These are phyloP conservation scores for Halcyon smyrnensis DNA, from an alignment of 2,797 vertebrate genomes.

Conservation along the genomic window DNA sequence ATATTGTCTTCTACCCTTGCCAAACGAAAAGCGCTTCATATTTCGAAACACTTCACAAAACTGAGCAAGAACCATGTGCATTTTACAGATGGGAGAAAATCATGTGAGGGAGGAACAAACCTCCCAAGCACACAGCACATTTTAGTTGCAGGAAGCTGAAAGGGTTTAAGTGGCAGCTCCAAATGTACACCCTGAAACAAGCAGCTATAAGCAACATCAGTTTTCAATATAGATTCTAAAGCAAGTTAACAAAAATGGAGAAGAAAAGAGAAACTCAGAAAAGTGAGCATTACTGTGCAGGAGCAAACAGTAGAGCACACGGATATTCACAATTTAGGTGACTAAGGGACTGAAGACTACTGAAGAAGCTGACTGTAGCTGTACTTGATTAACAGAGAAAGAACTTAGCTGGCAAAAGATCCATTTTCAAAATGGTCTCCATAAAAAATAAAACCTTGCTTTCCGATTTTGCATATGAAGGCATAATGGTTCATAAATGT, in stretches of 20 bases:
- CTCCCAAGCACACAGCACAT: not conserved
- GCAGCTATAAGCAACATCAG: not conserved
- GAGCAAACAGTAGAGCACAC: not conserved
- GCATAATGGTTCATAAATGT: not conserved
- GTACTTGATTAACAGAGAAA: not conserved
- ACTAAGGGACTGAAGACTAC: not conserved
- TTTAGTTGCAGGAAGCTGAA: not conserved
- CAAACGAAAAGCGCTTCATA: not conserved
- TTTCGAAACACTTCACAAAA: not conserved
- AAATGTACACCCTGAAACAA: not conserved
- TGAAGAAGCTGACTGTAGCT: not conserved
- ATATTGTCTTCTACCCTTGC: not conserved
- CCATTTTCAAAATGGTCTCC: not conserved
- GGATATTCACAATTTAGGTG: not conserved
- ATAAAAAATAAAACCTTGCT: not conserved
- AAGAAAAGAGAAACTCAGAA: not conserved
- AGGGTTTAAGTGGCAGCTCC: slow-evolving; percentile 28
- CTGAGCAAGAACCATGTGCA: not conserved
- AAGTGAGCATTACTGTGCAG: not conserved
- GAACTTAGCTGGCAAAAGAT: not conserved
- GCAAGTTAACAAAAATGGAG: not conserved
- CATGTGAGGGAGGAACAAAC: not conserved
- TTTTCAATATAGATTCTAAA: not conserved
- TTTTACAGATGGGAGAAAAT: not conserved
- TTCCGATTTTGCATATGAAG: not conserved